Conservation (phyloP, 2,888 invertebrate species). For the Amblyjoppa proteus region DNA sequence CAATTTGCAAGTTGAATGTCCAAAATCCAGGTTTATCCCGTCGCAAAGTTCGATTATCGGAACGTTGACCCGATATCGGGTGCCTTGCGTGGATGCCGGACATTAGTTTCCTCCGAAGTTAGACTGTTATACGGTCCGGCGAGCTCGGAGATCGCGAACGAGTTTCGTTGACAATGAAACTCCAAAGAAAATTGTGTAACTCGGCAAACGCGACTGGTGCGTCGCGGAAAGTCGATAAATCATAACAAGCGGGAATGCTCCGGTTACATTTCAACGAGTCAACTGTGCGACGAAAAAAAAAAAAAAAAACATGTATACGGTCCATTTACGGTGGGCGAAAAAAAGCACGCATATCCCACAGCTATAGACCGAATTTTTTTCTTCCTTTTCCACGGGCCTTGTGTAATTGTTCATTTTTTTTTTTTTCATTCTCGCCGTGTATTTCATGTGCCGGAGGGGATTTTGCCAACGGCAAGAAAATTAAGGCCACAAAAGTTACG, state of each 20-base stretch:
- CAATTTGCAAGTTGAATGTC: slow-evolving; percentile 27
- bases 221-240: not conserved
- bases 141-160: not conserved
- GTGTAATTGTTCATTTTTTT: not conserved
- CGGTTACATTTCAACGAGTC: not conserved
- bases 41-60: slow-evolving; percentile 28
- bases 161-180: not conserved
- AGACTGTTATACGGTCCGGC: not conserved
- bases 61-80: slow-evolving; percentile 12
- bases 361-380: too few relatives aligned
- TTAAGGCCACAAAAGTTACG: too few relatives aligned
- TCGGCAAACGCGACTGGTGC: not conserved
- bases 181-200: not conserved
- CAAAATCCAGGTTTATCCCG: slow-evolving; percentile 16
- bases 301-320: not conserved
- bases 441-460: too few relatives aligned
- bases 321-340: not conserved
- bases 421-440: too few relatives aligned
- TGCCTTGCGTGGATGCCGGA: not conserved
- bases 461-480: too few relatives aligned
- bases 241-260: not conserved
- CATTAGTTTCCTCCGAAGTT: slow-evolving; percentile 27
- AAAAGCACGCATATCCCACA: not conserved
- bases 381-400: not conserved
- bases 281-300: not conserved